phyloP scores from a whole-genome alignment of 2,888 invertebrate genomes.

The Panzeria rudis region DNA sequence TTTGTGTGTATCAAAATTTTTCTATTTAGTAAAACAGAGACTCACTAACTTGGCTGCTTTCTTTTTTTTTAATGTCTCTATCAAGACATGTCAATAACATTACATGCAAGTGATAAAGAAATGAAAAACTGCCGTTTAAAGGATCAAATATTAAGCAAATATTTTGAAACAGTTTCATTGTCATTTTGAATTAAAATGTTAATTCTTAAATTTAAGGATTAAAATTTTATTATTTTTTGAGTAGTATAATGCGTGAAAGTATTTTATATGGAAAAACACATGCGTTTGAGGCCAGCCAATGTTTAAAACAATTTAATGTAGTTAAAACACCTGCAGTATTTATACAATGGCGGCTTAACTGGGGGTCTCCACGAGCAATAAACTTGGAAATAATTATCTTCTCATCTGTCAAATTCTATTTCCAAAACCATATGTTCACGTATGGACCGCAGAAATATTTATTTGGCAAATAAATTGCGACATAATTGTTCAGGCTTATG shows the following conservation, averaged over 20 bases:
- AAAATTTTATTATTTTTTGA: neutral
- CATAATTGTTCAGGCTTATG: too few species aligned
- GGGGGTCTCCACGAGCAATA: too few species aligned
- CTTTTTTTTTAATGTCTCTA: constrained; percentile 22
- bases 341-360: too few species aligned
- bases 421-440: too few species aligned
- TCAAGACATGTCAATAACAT: constrained; percentile 42
- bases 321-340: too few species aligned
- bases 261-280: neutral
- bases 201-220: neutral
- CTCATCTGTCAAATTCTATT: too few species aligned
- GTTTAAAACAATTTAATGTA: neutral
- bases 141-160: constrained; percentile 2
- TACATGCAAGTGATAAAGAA: constrained; percentile 17
- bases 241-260: neutral
- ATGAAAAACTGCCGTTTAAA: neutral
- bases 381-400: too few species aligned
- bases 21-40: constrained; percentile 36
- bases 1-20: constrained; percentile 2
- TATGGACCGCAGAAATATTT: too few species aligned
- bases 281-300: neutral
- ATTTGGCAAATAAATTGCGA: too few species aligned
- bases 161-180: neutral
- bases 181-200: neutral
- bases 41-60: constrained; percentile 41